Conservation (phyloP, 1,140 invertebrate genomes). For the Drosophila tristis region DNA sequence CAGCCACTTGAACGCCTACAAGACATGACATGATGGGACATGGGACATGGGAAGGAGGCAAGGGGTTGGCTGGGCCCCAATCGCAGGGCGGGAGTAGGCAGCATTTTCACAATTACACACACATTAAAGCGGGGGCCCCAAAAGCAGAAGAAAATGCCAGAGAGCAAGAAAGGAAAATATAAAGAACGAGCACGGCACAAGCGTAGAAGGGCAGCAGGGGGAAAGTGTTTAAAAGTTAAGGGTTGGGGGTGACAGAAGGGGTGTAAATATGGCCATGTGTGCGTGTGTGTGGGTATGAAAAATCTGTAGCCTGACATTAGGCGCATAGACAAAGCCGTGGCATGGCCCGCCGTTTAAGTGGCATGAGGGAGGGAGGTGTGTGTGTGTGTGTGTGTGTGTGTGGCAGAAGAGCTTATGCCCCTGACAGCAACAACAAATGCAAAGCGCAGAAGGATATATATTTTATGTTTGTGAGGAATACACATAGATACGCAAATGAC, state of each 20-base stretch:
- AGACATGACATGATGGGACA: slow-evolving; percentile 46
- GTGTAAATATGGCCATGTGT: slow-evolving; percentile 18
- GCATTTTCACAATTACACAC: slow-evolving; percentile 77
- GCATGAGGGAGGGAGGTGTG: no score
- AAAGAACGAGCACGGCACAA: slow-evolving; percentile 5
- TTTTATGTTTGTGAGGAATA: no score
- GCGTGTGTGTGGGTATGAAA: slow-evolving; percentile 16
- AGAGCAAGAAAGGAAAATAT: slow-evolving; percentile 1
- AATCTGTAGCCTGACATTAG: slow-evolving; percentile 51
- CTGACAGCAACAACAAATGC: slow-evolving; percentile 37
- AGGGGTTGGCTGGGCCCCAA: slow-evolving; percentile 7
- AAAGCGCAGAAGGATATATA: neutral
- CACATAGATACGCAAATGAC: no score
- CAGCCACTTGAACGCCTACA: slow-evolving; percentile 64
- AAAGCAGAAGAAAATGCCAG: slow-evolving; percentile 13
- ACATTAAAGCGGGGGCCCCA: slow-evolving; percentile 50
- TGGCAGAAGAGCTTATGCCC: slow-evolving; percentile 23
- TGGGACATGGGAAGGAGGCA: neutral
- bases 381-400: slow-evolving; percentile 26
- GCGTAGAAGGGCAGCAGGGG: neutral
- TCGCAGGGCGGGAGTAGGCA: slow-evolving; percentile 17
- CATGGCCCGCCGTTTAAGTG: no score
- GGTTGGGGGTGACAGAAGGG: neutral
- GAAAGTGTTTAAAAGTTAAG: no score
- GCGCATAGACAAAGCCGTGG: slow-evolving; percentile 32